These are phyloP conservation scores for Aptenodytes forsteri DNA, from an alignment of 2,113 vertebrate genomes.

Conservation along the genomic window DNA sequence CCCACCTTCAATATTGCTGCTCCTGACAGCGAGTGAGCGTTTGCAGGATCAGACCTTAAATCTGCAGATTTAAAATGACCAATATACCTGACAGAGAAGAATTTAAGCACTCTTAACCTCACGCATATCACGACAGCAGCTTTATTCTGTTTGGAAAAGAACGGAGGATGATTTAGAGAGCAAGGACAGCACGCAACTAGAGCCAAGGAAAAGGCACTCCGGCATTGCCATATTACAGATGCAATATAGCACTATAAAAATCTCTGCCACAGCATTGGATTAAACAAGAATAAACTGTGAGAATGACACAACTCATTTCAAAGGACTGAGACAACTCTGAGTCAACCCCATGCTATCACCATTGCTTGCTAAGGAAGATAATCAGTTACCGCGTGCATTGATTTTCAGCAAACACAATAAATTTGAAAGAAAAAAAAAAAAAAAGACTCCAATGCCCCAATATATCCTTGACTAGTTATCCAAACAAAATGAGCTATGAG, in stretches of 20 bases:
- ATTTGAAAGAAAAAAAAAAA: neutral
- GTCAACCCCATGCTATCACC: neutral
- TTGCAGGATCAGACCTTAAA: neutral
- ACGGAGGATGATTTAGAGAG: neutral
- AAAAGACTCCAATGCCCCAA: neutral
- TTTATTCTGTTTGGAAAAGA: neutral
- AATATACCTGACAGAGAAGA: neutral
- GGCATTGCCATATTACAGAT: neutral
- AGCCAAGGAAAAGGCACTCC: neutral
- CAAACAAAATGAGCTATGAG: conserved; percentile 53
- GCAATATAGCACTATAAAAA: neutral
- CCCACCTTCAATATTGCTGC: neutral
- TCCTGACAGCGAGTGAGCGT: neutral
- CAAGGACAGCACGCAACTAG: neutral
- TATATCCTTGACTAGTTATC: conserved; percentile 29
- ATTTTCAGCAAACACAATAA: conserved; percentile 17
- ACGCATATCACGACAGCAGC: neutral
- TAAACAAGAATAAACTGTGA: neutral
- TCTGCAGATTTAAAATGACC: neutral
- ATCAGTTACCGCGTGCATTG: neutral
- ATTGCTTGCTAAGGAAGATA: neutral
- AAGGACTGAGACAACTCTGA: neutral
- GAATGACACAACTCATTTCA: neutral
- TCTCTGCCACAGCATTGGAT: neutral
- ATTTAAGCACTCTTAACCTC: neutral